Base-by-base conservation (phyloP, 1,140 invertebrate genomes). In the Aphidius ervi region DNA sequence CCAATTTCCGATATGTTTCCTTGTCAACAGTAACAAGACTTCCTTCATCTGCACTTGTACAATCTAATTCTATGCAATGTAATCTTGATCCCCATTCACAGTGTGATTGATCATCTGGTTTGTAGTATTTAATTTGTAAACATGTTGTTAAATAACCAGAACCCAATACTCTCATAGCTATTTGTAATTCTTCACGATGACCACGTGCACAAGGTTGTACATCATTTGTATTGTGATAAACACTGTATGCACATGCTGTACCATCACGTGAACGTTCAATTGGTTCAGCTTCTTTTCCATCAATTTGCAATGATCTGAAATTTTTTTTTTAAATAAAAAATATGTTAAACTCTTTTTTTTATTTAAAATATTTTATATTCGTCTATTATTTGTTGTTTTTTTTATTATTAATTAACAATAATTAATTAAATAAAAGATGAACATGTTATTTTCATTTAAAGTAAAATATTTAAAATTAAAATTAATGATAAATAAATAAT, bases 41-140 rank as follows among this genome's bases (percentile, higher is more conserved):
- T 54, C 77, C 80, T 43, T 80, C 74, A 31, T 31, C 23, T 9
- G 79, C 76, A 54, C 76, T 79, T 7, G 77, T 75, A 61, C 83
- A 85, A 59, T 84, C 83, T 37, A 82, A 78, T 58, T 85, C 83
- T 64, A 85, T 82, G 64, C 80, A 82, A 64, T 83, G 81, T 6
- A 85, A 68, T n/a, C 76, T 70, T 5, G 77, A 81, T 41, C 83
- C 83, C 81, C 81, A 84, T 31, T 82, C 81, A 56, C 81, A 82
- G 64, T 84, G 83, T 10, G 81, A 81, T 23, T 76, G 76, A 58
- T 83, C 81, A 16, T 77, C 77, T 5, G 68, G 50, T 57, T 80
- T 80, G 67, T 84, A 85, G 55, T 82, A 82, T 67, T 85, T 85
- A 53, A 82, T 81, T 62, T 85, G 83, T 52, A 84, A 70, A 55